Base-by-base conservation (phyloP, 1,140 invertebrate species). In the Bombus superbus region DNA sequence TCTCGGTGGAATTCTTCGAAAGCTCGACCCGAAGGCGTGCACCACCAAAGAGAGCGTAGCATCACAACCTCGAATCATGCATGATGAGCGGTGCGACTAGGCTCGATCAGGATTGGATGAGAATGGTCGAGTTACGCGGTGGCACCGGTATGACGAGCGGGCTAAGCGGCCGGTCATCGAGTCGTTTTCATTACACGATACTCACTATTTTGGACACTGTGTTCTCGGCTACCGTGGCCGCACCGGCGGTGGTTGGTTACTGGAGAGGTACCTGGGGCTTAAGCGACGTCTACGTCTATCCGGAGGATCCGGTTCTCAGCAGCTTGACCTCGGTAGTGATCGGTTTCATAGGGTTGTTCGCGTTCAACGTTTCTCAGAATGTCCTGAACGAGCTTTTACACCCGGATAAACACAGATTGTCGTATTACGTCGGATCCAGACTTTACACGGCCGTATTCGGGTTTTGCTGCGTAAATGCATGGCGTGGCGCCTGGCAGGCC, bases 221-320 rank as follows among this genome's bases (percentile, higher is more conserved):
- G 28, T 96, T 98, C 90, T 97, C 97, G 10, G 96, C 97, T 71
- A 91, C 96, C 1, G 95, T 98, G 22, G 96, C 98, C 11, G 97
- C 97, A 1, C 98, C 98, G 15, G 96, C 97, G 18, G 97, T 98
- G 3, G 97, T 98, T 15, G 96, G 96, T 72, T 98, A 98, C 92
- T 98, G 98, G 98, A 96, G 98, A 47, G 97, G 97, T 76, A 97
- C 97, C 47, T 98, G 98, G 98, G 96, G 96, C 69, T 96, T 98
- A 32, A 97, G 98, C 96, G 97, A 97, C 85, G 91, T 96, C 47
- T 97, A 97, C 92, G 95, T 98, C 40, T 96, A 96, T 73, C 97
- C 97, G 2, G 93, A 95, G 0, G 92, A 96, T 47, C 92, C 94
- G 22, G 93, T 96, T 1, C 85, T 96, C 8, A 98, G 97, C 90